Conservation (phyloP, 2,113 vertebrate genomes). For the Lepus europaeus region DNA sequence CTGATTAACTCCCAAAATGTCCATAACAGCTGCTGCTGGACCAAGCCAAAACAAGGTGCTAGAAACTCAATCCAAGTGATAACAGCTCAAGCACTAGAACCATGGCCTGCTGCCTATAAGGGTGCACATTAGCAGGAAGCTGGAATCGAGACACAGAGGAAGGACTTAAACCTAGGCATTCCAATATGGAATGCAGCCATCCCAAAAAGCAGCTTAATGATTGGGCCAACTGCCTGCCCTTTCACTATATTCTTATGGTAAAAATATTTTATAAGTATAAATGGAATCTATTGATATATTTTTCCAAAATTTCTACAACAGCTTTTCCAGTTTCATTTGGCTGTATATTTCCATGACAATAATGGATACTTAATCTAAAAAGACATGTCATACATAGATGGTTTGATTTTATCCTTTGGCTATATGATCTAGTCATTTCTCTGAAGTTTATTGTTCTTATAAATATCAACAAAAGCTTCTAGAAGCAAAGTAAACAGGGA, state of each 20-base stretch:
- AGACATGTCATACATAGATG: neutral
- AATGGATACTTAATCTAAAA: neutral
- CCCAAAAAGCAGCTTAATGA: too few species aligned
- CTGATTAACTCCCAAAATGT: too few species aligned
- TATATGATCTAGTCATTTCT: neutral
- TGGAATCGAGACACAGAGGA: too few species aligned
- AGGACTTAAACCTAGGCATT: too few species aligned
- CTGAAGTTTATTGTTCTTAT: conserved; percentile 5
- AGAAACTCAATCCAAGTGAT: too few species aligned
- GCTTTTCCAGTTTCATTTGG: neutral
- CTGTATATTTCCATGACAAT: neutral
- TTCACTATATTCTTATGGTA: neutral
- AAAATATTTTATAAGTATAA: neutral
- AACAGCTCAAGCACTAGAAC: too few species aligned
- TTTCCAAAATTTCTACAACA: conserved; percentile 9
- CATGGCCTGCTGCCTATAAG: too few species aligned
- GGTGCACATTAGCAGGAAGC: too few species aligned
- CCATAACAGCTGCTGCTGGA: too few species aligned
- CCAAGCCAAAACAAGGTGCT: too few species aligned
- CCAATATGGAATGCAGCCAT: too few species aligned
- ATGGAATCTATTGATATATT: neutral
- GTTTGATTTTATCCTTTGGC: neutral
- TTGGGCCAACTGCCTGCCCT: too few species aligned
- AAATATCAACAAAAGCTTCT: neutral
- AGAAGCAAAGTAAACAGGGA: conserved; percentile 21